Conservation (phyloP, 2,797 vertebrate genomes). For the Yasuhikotakia modesta region DNA sequence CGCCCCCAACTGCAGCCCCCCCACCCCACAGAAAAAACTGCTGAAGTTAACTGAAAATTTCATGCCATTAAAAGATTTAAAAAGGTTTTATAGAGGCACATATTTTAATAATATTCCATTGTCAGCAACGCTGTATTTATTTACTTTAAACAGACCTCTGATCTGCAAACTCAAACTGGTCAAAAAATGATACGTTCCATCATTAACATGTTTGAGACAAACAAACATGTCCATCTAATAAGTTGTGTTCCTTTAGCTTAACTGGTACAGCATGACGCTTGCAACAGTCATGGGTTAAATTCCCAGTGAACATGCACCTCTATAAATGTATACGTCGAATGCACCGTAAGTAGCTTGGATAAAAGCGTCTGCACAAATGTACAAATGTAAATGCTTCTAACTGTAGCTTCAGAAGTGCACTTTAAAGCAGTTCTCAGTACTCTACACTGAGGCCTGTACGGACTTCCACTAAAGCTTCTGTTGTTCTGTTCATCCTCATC, state of each 20-base stretch:
- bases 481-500: neutral
- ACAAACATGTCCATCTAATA: neutral
- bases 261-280: too few relatives aligned
- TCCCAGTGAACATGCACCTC: too few relatives aligned
- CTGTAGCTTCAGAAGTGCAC: neutral
- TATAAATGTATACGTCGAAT: too few relatives aligned
- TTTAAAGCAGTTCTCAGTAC: neutral
- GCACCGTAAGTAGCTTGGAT: neutral
- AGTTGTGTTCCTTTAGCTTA: too few relatives aligned
- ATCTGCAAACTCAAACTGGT: neutral
- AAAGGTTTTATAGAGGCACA: too few relatives aligned
- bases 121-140: neutral
- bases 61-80: neutral
- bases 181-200: neutral
- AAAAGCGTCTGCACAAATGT: too few relatives aligned
- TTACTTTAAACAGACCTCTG: neutral
- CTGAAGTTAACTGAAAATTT: constrained; percentile 9
- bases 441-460: neutral
- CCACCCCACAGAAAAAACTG: neutral
- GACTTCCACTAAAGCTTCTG: neutral
- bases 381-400: neutral
- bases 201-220: neutral
- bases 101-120: neutral
- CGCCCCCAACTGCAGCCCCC: neutral
- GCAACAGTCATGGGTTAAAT: too few relatives aligned